phyloP scores from a whole-genome alignment of 2,888 invertebrate species.

The Agonopterix heracliana region DNA sequence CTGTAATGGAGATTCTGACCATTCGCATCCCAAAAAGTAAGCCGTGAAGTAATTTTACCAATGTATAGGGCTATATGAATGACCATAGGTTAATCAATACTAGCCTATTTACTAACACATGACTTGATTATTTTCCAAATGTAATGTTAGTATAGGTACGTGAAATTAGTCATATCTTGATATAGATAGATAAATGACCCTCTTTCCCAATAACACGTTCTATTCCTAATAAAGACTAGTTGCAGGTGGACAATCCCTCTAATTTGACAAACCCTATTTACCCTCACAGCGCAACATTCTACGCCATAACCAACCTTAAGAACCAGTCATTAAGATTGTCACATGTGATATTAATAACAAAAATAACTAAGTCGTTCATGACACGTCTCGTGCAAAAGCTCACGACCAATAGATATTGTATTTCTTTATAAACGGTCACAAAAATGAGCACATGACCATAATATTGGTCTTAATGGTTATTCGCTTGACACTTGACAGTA shows the following conservation, averaged over 20 bases:
- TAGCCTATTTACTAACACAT: no score
- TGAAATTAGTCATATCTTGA: no score
- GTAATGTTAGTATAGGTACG: no score
- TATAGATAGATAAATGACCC: no score
- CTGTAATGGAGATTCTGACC: no score
- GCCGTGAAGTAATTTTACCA: no score
- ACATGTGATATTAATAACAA: no score
- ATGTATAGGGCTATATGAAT: no score
- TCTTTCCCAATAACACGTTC: conserved; percentile 31
- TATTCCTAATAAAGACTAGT: conserved; percentile 52
- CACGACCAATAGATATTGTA: conserved; percentile 16
- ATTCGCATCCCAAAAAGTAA: no score
- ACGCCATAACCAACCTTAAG: neutral
- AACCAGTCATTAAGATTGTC: no score
- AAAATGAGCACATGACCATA: conserved; percentile 61
- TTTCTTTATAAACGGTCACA: conserved; percentile 56
- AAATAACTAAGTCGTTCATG: neutral
- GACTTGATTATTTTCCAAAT: no score
- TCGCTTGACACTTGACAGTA: neutral
- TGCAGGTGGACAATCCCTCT: conserved; percentile 53
- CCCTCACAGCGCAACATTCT: neutral
- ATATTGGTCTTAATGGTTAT: conserved; percentile 16
- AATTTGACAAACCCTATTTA: neutral
- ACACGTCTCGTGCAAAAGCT: neutral
- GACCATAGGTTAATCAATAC: no score